Evolutionary conservation across 2,797 vertebrate species (phyloP), one percentile per base, ranked within the genome.

Genomic region (Macrochelys suwanniensis): DNA sequence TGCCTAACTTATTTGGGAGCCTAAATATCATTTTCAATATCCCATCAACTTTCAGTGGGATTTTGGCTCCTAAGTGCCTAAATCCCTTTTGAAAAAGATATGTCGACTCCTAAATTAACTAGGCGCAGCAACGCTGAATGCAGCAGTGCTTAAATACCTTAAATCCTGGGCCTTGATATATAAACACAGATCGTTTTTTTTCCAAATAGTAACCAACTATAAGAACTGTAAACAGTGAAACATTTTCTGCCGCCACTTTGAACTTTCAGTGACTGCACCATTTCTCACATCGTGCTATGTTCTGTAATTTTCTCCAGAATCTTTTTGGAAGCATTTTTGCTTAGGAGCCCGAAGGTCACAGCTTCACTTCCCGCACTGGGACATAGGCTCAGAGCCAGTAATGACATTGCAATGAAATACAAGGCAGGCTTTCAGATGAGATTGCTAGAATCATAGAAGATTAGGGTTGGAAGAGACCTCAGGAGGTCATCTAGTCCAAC

Each of bases 141-240:
- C 28, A 61, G 57, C 15, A 61, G 16, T 68, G 9, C 33, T 17
- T 68, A 37, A 68, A n/a, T 37, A 37, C 65, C n/a, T 68, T 68
- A 37, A 68, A 68, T 11, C 17, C 65, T 68, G 65, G 8, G n/a
- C 65, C 33, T 33, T 86, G 61, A 83, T 26, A 0, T 0, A 91
- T 61, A 78, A 42, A 95, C 61, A 4, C 26, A 85, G 95, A 74
- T 80, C 11, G 77, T 26, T 50, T 95, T 28, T 84, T 71, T 74
- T 61, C 83, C 68, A 93, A 92, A 82, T 90, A 95, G 2, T 68
- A 86, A 93, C 87, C 91, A 89, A 95, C 94, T 95, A 95, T 96
- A 97, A 91, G 56, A 82, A 82, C 82, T 90, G 12, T 26, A 6
- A 95, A 91, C 78, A 96, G 53, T 37, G 85, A 97, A 82, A 80